Percentiles rank a stretch among this genome's conserved stretches.
Conservation (phyloP, 2,113 vertebrate genomes). For the Crypturellus undulatus region DNA sequence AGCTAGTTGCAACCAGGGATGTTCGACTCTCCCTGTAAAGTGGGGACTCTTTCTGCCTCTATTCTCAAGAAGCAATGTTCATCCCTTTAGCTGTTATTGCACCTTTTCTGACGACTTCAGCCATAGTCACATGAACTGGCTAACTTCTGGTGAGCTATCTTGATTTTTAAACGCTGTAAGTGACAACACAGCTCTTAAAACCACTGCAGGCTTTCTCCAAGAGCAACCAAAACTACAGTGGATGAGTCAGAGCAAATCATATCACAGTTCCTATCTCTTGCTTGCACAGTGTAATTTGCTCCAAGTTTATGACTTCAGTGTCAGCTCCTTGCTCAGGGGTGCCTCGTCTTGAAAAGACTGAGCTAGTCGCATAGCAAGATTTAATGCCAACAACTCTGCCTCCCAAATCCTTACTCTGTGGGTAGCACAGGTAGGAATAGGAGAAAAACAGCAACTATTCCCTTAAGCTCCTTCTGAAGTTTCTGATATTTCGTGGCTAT, state of each 20-base stretch:
- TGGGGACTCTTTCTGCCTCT: background rate
- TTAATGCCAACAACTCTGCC: background rate
- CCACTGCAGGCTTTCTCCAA: background rate
- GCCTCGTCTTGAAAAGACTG: constrained; percentile 21
- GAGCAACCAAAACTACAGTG: background rate
- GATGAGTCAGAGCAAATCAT: constrained; percentile 1
- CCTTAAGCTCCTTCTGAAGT: constrained; percentile 58
- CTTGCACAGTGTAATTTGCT: constrained; percentile 37
- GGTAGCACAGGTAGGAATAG: constrained; percentile 5
- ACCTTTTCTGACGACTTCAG: background rate
- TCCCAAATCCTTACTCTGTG: constrained; percentile 47
- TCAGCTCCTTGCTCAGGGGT: constrained; percentile 18
- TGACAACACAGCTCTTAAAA: background rate
- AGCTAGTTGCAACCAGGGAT: background rate
- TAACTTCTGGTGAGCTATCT: background rate
- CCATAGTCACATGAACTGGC: background rate
- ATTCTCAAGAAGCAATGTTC: background rate
- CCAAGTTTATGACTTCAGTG: constrained; percentile 21
- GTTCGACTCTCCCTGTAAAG: background rate
- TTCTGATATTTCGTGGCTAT: constrained; percentile 45
- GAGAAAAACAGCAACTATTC: constrained; percentile 10
- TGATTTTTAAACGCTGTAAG: background rate
- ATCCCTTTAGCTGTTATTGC: background rate
- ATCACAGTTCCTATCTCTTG: constrained; percentile 19
- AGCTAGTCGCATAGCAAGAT: constrained; percentile 32